Conservation (phyloP, 2,888 invertebrate species). For the Calameuta pallipes region DNA sequence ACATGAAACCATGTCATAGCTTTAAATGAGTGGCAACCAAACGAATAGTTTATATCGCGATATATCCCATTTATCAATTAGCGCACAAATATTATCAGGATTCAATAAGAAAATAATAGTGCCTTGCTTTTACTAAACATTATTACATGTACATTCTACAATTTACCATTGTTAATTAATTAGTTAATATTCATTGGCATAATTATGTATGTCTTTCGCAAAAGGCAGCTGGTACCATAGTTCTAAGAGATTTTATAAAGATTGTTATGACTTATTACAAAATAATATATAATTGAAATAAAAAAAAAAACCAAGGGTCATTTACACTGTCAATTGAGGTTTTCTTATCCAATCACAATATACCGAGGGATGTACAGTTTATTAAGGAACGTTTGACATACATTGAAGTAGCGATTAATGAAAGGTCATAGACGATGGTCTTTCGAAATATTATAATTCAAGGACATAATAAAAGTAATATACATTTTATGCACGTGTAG, state of each 20-base stretch:
- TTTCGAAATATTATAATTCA: background rate
- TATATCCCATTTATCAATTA: background rate
- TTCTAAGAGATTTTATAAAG: background rate
- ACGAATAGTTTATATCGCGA: background rate
- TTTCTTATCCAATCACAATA: background rate
- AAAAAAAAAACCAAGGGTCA: constrained; percentile 7
- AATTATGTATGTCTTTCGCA: background rate
- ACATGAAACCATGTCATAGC: no score
- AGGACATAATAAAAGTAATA: background rate
- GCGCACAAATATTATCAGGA: background rate
- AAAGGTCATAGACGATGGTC: background rate
- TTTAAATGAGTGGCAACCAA: background rate
- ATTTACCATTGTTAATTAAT: background rate
- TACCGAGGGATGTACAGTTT: background rate
- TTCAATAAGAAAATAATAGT: background rate
- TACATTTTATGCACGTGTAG: background rate
- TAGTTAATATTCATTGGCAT: background rate
- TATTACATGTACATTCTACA: background rate
- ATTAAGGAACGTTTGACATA: background rate
- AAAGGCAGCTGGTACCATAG: background rate
- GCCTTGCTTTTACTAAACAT: background rate
- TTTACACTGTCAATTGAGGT: background rate
- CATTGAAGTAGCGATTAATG: background rate
- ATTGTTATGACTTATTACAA: background rate
- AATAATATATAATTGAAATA: background rate